Conservation (phyloP, 2,888 invertebrate genomes). For the Cheilosia pagana region DNA sequence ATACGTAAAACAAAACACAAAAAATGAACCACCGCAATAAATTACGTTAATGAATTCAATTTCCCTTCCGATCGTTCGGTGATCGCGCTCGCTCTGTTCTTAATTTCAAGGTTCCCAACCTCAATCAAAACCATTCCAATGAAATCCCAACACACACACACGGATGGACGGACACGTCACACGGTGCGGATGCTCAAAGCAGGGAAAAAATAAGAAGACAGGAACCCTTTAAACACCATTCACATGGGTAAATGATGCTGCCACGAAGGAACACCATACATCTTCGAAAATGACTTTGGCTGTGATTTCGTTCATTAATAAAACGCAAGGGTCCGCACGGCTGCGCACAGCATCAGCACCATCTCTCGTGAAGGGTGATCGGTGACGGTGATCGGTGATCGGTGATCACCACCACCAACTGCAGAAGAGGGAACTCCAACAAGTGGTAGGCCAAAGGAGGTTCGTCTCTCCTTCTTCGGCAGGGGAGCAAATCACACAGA, state of each 20-base stretch:
- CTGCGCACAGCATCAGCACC: constrained; percentile 14
- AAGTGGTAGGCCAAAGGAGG: constrained; percentile 6
- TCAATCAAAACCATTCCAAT: constrained; percentile 72
- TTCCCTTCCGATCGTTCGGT: constrained; percentile 59
- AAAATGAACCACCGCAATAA: constrained; percentile 66
- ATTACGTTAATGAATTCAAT: constrained; percentile 73
- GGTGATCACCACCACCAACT: constrained; percentile 16
- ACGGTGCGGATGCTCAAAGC: no score
- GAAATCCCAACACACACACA: constrained; percentile 43
- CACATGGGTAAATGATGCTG: constrained; percentile 62
- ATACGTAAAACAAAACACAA: constrained; percentile 22
- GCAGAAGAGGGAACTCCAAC: neutral
- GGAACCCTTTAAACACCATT: constrained; percentile 63
- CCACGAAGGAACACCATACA: constrained; percentile 64
- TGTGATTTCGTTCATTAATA: constrained; percentile 74
- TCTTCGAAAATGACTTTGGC: constrained; percentile 70
- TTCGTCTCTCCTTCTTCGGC: constrained; percentile 36
- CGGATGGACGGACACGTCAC: neutral
- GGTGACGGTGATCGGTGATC: constrained; percentile 52
- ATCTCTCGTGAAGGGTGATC: constrained; percentile 29
- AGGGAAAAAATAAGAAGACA: constrained; percentile 9
- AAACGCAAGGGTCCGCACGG: constrained; percentile 61
- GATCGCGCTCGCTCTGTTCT: constrained; percentile 62
- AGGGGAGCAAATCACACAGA: constrained; percentile 56
- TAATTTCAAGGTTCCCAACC: constrained; percentile 75